Percentiles rank a stretch among this genome's conserved stretches.
These are phyloP conservation scores for Listronotus bonariensis DNA, from an alignment of 1,140 invertebrate genomes.

Conservation along the genomic window DNA sequence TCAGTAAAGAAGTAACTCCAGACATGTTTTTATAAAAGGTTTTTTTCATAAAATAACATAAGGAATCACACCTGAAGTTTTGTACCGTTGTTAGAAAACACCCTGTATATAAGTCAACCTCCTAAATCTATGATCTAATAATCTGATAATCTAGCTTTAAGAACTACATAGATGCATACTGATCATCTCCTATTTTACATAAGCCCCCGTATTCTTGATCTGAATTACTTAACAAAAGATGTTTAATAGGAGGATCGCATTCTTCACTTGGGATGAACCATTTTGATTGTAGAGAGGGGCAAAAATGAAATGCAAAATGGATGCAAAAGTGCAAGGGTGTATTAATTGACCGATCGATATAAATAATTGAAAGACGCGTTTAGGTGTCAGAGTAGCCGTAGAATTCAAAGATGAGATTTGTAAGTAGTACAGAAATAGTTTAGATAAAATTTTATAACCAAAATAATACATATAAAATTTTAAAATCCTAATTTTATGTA, in stretches of 20 bases:
- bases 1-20: no score
- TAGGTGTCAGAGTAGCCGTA: conserved; percentile 20
- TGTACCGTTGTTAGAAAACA: no score
- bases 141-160: no score
- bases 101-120: no score
- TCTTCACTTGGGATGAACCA: conserved; percentile 28
- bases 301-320: conserved; percentile 30
- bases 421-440: conserved; percentile 14
- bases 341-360: conserved; percentile 33
- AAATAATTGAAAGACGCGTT: conserved; percentile 23
- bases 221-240: background rate
- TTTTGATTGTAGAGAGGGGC: background rate
- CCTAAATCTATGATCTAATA: no score
- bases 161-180: no score
- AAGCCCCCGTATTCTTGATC: background rate
- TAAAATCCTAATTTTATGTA: no score
- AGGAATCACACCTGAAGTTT: no score
- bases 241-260: conserved; percentile 29
- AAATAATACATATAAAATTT: no score
- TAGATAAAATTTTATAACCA: background rate
- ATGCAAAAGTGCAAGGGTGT: conserved; percentile 38
- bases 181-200: no score
- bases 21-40: no score
- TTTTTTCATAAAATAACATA: no score
- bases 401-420: conserved; percentile 31